Evolutionary conservation across 2,113 vertebrate genomes (phyloP), one percentile per base, ranked within the genome.

Genomic region (Elachura formosa): DNA sequence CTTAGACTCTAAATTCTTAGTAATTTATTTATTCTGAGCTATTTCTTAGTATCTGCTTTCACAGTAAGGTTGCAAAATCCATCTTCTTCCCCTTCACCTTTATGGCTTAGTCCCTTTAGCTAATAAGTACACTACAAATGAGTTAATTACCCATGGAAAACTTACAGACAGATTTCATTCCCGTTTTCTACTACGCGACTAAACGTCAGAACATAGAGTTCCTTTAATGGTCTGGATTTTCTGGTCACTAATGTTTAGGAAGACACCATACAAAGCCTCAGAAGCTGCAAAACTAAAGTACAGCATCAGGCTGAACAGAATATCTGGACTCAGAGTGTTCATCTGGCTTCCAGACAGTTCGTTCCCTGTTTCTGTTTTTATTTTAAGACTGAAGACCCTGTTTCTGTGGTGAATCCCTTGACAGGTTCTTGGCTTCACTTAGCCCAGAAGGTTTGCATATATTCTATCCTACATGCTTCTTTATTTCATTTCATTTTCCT

Each of bases 71-170:
- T 94, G n/a, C 58, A 76, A 83, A 89, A 63, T 61, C 40, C n/a
- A 36, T 48, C 56, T 45, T 92, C 72, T 88, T 92, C 52, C 64
- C 69, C 68, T 72, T 82, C 84, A 89, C 93, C 93, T 94, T 92
- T 78, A 62, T 49, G n/a, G 33, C 40, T 63, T 45, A 68, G 45
- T 82, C 66, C 56, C 75, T 93, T 68, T 68, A 82, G 73, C 84
- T 79, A 72, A 12, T 81, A 93, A 91, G 62, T 71, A 72, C 74
- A 33, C 48, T 87, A 75, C 56, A 93, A 82, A 87, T 82, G 71
- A 93, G 66, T 94, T 94, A 87, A 94, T 93, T 91, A 84, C 66
- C 84, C 15, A 2, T 87, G 66, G 80, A 76, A 75, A 87, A 79
- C 81, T 89, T 40, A 40, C 45, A 82, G 80, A 23, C 55, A 67